A percentile compares a stretch with the other conserved stretches of the same genome.
Conservation (phyloP, 30 jellyfish, hydroid and myxozoan species). For the Haliclystus octoradiatus region DNA sequence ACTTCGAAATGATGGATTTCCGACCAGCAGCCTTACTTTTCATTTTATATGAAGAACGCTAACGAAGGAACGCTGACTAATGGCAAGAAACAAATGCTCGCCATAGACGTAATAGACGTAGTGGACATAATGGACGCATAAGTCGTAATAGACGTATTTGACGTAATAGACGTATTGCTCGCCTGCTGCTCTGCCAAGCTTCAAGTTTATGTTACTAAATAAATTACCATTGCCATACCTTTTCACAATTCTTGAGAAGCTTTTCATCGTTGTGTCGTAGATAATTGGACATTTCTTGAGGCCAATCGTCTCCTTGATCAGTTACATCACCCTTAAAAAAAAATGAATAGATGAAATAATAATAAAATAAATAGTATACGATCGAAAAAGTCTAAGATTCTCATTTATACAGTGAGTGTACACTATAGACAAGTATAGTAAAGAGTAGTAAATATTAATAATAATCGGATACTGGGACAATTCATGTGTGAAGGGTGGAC, state of each 20-base stretch:
- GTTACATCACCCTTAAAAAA: constrained; percentile 32
- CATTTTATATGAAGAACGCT: too few species aligned
- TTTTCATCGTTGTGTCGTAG: constrained; percentile 79
- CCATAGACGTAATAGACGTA: too few species aligned
- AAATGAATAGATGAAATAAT: neutral
- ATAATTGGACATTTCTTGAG: constrained; percentile 64
- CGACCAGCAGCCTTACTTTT: too few species aligned
- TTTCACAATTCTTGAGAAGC: constrained; percentile 63
- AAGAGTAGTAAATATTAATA: neutral
- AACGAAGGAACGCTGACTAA: too few species aligned
- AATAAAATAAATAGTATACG: neutral
- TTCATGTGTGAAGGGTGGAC: neutral
- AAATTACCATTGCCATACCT: constrained; percentile 56
- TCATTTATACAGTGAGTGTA: neutral
- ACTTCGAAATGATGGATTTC: too few species aligned
- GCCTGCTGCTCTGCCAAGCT: too few species aligned
- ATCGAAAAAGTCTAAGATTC: neutral
- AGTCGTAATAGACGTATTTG: too few species aligned
- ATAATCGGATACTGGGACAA: neutral
- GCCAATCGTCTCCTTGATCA: constrained; percentile 62
- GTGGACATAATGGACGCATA: too few species aligned
- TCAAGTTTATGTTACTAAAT: too few species aligned
- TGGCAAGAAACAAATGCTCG: too few species aligned
- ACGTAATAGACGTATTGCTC: too few species aligned
- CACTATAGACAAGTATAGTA: neutral